Conservation (phyloP, 2,888 invertebrate species). For the Plebejus anna region DNA sequence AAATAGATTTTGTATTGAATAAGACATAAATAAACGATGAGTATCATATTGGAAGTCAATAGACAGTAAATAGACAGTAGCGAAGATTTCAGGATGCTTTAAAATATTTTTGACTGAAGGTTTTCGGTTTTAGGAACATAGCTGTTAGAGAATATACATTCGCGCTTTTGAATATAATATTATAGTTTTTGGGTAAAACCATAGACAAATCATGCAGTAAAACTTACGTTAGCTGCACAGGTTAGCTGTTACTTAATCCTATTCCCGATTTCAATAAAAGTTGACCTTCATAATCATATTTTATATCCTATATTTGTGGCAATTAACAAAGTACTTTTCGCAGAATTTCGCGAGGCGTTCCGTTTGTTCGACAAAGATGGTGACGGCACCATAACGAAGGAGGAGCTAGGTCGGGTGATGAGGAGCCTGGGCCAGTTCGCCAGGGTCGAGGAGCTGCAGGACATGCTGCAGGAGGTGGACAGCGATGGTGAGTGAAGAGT, state of each 20-base stretch:
- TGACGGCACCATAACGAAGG: conserved; percentile 92
- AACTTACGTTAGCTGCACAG: too few species aligned
- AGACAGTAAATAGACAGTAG: not conserved
- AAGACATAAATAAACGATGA: not conserved
- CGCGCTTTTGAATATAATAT: too few species aligned
- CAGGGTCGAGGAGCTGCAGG: conserved; percentile 90
- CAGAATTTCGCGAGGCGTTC: conserved; percentile 92
- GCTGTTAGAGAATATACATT: too few species aligned
- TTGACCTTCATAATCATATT: not conserved
- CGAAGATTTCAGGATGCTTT: not conserved
- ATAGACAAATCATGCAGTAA: too few species aligned
- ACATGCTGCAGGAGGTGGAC: conserved; percentile 91
- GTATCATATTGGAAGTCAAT: not conserved
- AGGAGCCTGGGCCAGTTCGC: conserved; percentile 92
- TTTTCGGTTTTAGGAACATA: too few species aligned
- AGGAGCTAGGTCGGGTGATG: conserved; percentile 92
- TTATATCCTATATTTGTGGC: not conserved
- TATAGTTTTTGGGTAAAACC: too few species aligned
- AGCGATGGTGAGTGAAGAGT: conserved; percentile 80
- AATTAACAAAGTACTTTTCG: conserved; percentile 32
- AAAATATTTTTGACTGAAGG: too few species aligned
- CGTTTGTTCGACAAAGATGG: conserved; percentile 93
- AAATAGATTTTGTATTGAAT: not conserved
- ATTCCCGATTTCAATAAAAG: not conserved
- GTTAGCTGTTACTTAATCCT: too few species aligned